Evolutionary conservation across 2,797 vertebrate species (phyloP).

Genomic region (Bufotes viridis): DNA sequence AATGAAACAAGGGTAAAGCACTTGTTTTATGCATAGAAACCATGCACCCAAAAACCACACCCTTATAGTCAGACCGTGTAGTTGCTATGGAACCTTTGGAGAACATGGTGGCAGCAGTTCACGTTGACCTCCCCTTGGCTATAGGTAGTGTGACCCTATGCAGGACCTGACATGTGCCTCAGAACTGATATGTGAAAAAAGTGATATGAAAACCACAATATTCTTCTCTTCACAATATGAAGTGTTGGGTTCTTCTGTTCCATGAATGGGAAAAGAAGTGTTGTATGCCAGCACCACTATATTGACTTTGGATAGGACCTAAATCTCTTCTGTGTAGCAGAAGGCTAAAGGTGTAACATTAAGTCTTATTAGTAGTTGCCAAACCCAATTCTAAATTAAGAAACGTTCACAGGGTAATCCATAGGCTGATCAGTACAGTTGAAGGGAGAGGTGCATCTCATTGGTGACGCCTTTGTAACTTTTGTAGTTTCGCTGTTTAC

Average conservation of each 20-base stretch:
- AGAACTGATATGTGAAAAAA: too few species aligned
- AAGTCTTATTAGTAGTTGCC: not conserved
- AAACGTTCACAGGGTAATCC: constrained; percentile 14
- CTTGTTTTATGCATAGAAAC: too few species aligned
- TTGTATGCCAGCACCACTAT: too few species aligned
- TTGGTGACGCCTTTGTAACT: constrained; percentile 40
- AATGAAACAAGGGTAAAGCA: not conserved
- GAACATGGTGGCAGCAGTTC: not conserved
- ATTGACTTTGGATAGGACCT: too few species aligned
- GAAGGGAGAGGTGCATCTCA: constrained; percentile 49
- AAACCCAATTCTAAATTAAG: not conserved
- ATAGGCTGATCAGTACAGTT: constrained; percentile 5
- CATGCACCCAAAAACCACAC: too few species aligned
- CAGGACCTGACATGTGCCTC: too few species aligned
- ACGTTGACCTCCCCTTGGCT: not conserved
- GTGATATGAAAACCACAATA: too few species aligned
- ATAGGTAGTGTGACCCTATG: too few species aligned
- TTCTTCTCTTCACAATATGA: too few species aligned
- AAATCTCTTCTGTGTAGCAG: too few species aligned
- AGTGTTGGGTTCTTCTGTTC: too few species aligned
- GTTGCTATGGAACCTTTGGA: not conserved
- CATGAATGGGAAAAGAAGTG: too few species aligned
- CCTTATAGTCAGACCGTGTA: not conserved
- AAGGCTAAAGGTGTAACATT: not conserved
- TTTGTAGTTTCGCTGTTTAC: constrained; percentile 44